Percentiles rank a stretch among this genome's conserved stretches.
These are phyloP conservation scores for Eubasilissa splendida DNA, from an alignment of 2,888 invertebrate species.

Conservation along the genomic window DNA sequence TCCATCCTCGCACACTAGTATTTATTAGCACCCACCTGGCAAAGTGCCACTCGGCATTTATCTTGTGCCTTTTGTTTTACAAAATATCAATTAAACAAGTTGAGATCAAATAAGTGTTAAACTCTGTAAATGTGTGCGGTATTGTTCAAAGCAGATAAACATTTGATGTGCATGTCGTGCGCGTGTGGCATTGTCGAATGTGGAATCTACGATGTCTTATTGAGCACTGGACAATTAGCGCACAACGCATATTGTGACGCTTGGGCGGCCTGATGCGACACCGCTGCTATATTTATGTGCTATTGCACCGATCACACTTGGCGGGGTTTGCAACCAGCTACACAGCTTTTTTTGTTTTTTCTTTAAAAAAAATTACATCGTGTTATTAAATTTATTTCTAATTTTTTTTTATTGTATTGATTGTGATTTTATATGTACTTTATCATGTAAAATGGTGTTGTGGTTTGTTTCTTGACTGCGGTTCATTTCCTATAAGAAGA, in stretches of 20 bases:
- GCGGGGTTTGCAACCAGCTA: neutral
- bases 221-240: slow-evolving; percentile 8
- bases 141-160: neutral
- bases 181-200: neutral
- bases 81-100: slow-evolving; percentile 19
- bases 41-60: neutral
- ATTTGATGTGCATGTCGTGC: neutral
- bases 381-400: neutral
- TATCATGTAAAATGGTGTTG: neutral
- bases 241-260: neutral
- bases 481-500: too few species aligned
- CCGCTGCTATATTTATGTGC: slow-evolving; percentile 18
- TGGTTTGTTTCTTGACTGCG: too few species aligned
- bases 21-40: neutral
- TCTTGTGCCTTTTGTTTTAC: slow-evolving; percentile 15
- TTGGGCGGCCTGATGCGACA: neutral
- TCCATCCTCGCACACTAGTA: neutral
- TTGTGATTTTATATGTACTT: neutral
- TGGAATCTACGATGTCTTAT: neutral
- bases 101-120: neutral
- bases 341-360: neutral
- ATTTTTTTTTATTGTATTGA: neutral
- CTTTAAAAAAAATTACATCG: neutral
- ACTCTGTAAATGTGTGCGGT: neutral
- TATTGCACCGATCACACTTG: slow-evolving; percentile 18